A percentile compares a stretch with the other conserved stretches of the same genome.
Conservation (phyloP, 2,113 vertebrate genomes). For the Tylochromis polylepis region DNA sequence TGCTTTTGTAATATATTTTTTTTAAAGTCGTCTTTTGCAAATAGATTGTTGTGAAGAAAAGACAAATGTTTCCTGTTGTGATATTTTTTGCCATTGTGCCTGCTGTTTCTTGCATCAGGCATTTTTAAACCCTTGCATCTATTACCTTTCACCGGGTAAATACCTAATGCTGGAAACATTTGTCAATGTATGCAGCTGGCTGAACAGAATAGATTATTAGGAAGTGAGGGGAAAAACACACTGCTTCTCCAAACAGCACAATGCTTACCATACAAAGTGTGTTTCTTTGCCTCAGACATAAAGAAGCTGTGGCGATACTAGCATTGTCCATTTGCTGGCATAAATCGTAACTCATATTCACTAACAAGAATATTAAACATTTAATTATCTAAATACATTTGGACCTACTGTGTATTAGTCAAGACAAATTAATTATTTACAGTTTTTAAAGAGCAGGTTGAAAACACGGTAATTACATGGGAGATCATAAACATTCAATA, state of each 20-base stretch:
- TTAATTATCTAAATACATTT: not conserved
- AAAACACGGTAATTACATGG: conserved; percentile 15
- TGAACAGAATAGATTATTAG: conserved; percentile 81
- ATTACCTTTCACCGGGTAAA: conserved; percentile 76
- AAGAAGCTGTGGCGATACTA: conserved; percentile 15
- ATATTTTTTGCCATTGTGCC: conserved; percentile 50
- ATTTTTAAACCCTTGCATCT: conserved; percentile 72
- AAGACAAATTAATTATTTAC: conserved; percentile 31
- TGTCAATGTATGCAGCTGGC: conserved; percentile 76
- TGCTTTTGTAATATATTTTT: not conserved
- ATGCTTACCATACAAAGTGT: conserved; percentile 36
- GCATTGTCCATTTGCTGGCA: not conserved
- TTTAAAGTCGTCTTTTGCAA: not conserved
- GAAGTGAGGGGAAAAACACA: conserved; percentile 70
- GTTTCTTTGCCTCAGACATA: conserved; percentile 18
- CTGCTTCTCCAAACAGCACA: conserved; percentile 61
- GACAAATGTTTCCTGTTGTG: conserved; percentile 47
- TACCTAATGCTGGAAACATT: conserved; percentile 78
- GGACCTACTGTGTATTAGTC: not conserved
- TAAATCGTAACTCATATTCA: not conserved
- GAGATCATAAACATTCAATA: conserved; percentile 24
- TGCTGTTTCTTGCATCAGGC: conserved; percentile 66
- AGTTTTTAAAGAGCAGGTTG: conserved; percentile 16
- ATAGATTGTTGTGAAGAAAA: conserved; percentile 27
- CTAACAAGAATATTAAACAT: conserved; percentile 13